Evolutionary conservation across 2,113 vertebrate genomes (phyloP).

Genomic region (Cebidichthys violaceus): DNA sequence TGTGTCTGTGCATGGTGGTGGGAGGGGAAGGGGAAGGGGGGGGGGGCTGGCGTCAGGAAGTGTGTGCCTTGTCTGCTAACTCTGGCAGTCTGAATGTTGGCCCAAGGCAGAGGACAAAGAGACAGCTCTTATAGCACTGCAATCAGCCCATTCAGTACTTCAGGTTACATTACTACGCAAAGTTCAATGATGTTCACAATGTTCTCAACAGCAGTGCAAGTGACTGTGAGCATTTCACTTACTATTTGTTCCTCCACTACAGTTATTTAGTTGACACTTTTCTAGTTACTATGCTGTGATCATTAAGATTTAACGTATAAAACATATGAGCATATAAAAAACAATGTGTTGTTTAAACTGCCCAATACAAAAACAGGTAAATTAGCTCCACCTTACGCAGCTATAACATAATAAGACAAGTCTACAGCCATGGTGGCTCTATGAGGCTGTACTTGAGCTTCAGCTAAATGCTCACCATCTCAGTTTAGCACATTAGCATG

Average conservation of each 20-base stretch:
- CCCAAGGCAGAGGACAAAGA: slow-evolving; percentile 36
- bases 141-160: slow-evolving; percentile 4
- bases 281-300: not conserved
- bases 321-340: not conserved
- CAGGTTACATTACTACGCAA: slow-evolving; percentile 6
- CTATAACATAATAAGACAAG: not conserved
- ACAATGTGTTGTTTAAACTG: not conserved
- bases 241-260: too few species aligned
- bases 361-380: not conserved
- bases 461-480: not conserved
- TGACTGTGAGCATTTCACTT: not conserved
- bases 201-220: not conserved
- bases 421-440: not conserved
- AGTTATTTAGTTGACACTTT: not conserved
- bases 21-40: not conserved
- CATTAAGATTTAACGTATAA: not conserved
- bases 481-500: not conserved
- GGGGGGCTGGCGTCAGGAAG: slow-evolving; percentile 51
- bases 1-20: slow-evolving; percentile 4
- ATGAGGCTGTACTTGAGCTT: not conserved
- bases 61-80: slow-evolving; percentile 45
- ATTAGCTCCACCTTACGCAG: not conserved
- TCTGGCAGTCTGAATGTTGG: slow-evolving; percentile 36
- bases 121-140: slow-evolving; percentile 9
- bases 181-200: not conserved